These are phyloP conservation scores for Archivesica marissinica DNA, from an alignment of 1,140 invertebrate species.

Conservation along the genomic window DNA sequence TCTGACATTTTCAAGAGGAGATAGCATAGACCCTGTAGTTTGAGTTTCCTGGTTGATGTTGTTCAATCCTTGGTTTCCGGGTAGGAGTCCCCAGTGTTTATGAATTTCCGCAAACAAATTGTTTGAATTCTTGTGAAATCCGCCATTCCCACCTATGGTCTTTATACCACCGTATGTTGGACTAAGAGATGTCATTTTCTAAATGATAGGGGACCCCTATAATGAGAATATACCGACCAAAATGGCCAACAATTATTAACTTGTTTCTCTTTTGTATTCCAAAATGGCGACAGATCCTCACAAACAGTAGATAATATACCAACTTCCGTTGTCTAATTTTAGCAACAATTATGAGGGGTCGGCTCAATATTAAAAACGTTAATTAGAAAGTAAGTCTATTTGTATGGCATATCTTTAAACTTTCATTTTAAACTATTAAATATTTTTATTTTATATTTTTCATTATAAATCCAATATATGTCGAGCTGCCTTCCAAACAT, in stretches of 20 bases:
- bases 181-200: constrained; percentile 32
- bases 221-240: constrained; percentile 1
- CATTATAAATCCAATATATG: no score
- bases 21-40: constrained; percentile 66
- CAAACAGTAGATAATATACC: background rate
- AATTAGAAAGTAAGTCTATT: no score
- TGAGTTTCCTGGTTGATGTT: constrained; percentile 74
- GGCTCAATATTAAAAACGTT: background rate
- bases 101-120: constrained; percentile 77
- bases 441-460: no score
- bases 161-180: constrained; percentile 48
- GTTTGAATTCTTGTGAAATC: constrained; percentile 61
- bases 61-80: constrained; percentile 76
- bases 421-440: no score
- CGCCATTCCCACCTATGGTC: constrained; percentile 36
- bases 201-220: background rate
- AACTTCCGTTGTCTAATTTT: constrained; percentile 7
- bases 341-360: background rate
- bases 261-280: background rate
- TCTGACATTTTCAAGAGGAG: constrained; percentile 77
- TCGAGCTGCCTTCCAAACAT: no score
- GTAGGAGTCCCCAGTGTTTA: constrained; percentile 74
- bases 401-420: no score
- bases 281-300: constrained; percentile 37
- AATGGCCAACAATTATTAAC: background rate